A percentile compares a stretch with the other conserved stretches of the same genome.
phyloP scores from a whole-genome alignment of 2,888 invertebrate species.

The Pollenia griseotomentosa region DNA sequence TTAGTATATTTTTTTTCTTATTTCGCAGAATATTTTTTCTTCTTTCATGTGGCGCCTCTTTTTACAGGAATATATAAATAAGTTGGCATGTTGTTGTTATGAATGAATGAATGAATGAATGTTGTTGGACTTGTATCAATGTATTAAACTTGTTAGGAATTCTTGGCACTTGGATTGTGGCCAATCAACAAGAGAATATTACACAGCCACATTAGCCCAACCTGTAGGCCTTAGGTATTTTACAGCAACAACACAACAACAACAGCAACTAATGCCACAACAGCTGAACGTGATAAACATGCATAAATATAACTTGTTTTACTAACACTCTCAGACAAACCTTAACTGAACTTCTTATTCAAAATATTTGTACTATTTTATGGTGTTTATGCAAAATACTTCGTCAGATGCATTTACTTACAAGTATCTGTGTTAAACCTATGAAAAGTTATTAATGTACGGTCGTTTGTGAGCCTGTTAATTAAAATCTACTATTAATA shows the following conservation, averaged over 20 bases:
- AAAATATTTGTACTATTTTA: slow-evolving; percentile 18
- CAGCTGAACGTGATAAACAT: slow-evolving; percentile 62
- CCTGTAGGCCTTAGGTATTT: slow-evolving; percentile 45
- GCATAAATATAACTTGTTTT: slow-evolving; percentile 68
- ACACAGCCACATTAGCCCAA: slow-evolving; percentile 45
- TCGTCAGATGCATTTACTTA: neutral
- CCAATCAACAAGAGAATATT: slow-evolving; percentile 65
- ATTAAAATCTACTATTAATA: slow-evolving; percentile 32
- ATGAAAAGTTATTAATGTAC: neutral
- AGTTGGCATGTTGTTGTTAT: slow-evolving; percentile 32
- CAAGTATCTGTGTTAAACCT: neutral
- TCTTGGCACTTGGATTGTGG: slow-evolving; percentile 61
- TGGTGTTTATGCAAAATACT: slow-evolving; percentile 64
- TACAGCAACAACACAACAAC: slow-evolving; percentile 10
- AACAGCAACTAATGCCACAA: neutral
- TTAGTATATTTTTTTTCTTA: slow-evolving; percentile 26
- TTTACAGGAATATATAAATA: slow-evolving; percentile 69
- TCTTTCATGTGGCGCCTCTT: slow-evolving; percentile 72
- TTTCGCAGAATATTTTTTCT: slow-evolving; percentile 57
- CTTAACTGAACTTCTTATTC: slow-evolving; percentile 22
- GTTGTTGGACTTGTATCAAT: slow-evolving; percentile 36
- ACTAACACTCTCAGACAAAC: slow-evolving; percentile 38
- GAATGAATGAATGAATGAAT: slow-evolving; percentile 43
- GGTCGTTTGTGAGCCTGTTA: neutral
- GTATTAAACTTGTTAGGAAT: slow-evolving; percentile 63